Conservation (phyloP, 2,888 invertebrate species). For the Drosophila bunnanda region DNA sequence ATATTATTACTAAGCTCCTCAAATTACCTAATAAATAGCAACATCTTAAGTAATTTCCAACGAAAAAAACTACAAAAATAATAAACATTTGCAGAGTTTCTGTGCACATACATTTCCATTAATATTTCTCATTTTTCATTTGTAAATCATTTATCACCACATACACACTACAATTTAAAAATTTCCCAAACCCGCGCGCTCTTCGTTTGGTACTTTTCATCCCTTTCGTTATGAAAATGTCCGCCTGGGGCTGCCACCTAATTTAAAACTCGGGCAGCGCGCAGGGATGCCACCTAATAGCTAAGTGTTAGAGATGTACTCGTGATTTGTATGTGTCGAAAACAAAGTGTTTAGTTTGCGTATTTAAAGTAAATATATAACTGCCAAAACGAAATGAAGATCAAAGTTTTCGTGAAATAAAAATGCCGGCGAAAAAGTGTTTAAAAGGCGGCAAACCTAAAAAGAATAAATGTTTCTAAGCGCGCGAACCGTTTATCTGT, state of each 20-base stretch:
- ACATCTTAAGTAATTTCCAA: neutral
- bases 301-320: conserved; percentile 26
- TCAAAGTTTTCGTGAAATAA: neutral
- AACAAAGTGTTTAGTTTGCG: neutral
- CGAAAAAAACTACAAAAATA: neutral
- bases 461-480: neutral
- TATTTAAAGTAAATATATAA: neutral
- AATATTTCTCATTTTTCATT: neutral
- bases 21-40: neutral
- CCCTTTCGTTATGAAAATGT: conserved; percentile 31
- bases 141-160: neutral
- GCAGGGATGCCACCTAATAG: conserved; percentile 23
- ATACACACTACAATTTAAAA: neutral
- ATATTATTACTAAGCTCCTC: neutral
- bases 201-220: conserved; percentile 29
- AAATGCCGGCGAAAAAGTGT: neutral
- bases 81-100: neutral
- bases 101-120: neutral
- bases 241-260: conserved; percentile 22
- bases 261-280: no score
- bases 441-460: neutral
- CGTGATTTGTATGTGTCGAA: conserved; percentile 12
- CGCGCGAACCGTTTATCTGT: neutral
- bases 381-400: neutral
- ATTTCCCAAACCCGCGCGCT: conserved; percentile 21